Conservation (phyloP, 2,797 vertebrate species). For the Amblyopsis hoosieri region DNA sequence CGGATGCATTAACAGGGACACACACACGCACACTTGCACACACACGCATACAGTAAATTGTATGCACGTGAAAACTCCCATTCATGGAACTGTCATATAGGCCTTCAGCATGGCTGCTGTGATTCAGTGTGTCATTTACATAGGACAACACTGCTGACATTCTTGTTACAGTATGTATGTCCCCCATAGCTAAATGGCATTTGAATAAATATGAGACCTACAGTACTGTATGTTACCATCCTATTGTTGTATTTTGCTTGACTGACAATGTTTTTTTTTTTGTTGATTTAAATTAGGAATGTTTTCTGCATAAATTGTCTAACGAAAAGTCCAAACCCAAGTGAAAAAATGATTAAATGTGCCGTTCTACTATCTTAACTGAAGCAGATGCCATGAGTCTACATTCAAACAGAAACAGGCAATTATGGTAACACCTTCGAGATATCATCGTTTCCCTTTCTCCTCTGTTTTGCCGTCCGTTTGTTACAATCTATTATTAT, state of each 20-base stretch:
- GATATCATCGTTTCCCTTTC: not conserved
- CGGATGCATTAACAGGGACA: not conserved
- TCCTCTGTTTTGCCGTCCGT: slow-evolving; percentile 21
- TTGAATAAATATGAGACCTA: slow-evolving; percentile 49
- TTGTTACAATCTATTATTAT: slow-evolving; percentile 50
- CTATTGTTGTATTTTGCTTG: slow-evolving; percentile 42
- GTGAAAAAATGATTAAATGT: slow-evolving; percentile 9
- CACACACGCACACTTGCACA: slow-evolving; percentile 5
- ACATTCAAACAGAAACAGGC: slow-evolving; percentile 5
- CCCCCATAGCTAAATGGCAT: slow-evolving; percentile 55
- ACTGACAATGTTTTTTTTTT: slow-evolving; percentile 33
- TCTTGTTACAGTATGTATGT: slow-evolving; percentile 11
- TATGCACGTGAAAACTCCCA: slow-evolving; percentile 28
- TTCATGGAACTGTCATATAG: slow-evolving; percentile 43
- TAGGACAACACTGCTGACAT: slow-evolving; percentile 7
- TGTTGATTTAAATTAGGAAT: not conserved
- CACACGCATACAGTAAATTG: not conserved
- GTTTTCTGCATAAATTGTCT: not conserved
- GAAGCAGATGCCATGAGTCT: slow-evolving; percentile 2
- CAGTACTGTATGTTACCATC: slow-evolving; percentile 36
- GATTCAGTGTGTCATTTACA: no score
- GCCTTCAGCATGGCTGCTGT: slow-evolving; percentile 35
- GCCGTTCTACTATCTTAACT: slow-evolving; percentile 3
- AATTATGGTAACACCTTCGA: slow-evolving; percentile 13
- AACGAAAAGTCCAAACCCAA: not conserved